Evolutionary conservation across 37 sponge, comb jelly and placozoan species (phyloP).

Genomic region (Beroe ovata): DNA sequence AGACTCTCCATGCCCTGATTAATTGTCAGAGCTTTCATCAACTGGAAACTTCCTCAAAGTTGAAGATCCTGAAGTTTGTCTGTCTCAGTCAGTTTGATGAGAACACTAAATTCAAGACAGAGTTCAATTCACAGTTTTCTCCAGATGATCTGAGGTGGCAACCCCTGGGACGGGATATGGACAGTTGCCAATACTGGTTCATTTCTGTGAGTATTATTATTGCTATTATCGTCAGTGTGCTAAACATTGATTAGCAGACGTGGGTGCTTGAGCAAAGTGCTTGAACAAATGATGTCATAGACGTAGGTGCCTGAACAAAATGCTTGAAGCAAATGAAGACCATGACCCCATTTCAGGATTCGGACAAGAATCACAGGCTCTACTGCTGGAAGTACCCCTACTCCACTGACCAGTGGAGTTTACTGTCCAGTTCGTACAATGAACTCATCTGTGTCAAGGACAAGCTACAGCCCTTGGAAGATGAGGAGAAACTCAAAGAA

Average conservation of each 20-base stretch:
- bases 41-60: background rate
- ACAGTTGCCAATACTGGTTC: conserved; percentile 34
- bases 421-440: background rate
- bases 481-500: background rate
- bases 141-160: conserved; percentile 26
- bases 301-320: too few species aligned
- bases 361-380: conserved; percentile 40
- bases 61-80: background rate
- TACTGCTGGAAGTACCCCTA: conserved; percentile 49
- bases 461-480: background rate
- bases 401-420: background rate
- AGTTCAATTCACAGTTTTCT: conserved; percentile 51
- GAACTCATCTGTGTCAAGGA: conserved; percentile 12
- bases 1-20: background rate
- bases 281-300: too few species aligned
- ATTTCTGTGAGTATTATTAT: conserved; percentile 26
- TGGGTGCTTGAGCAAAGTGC: background rate
- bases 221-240: too few species aligned
- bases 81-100: conserved; percentile 67
- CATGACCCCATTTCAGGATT: background rate
- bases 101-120: conserved; percentile 21
- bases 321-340: background rate
- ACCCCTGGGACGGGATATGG: conserved; percentile 21
- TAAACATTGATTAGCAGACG: background rate
- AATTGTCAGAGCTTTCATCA: background rate